phyloP scores from a whole-genome alignment of 2,113 vertebrate species.

The Carassius carassius region DNA sequence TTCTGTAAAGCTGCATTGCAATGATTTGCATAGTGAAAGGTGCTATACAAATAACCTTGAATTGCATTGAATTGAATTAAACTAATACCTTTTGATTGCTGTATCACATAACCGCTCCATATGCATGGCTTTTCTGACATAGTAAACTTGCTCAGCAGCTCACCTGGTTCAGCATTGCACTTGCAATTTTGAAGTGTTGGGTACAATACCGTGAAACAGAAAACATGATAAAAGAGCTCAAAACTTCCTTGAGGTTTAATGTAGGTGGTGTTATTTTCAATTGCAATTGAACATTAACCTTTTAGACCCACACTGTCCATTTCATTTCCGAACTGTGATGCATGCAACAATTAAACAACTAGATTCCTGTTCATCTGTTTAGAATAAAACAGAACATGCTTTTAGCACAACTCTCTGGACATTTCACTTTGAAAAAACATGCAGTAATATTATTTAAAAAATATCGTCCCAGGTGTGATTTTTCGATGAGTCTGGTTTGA shows the following conservation, averaged over 20 bases:
- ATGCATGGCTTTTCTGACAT: background rate
- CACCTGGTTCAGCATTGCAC: background rate
- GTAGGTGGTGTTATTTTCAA: background rate
- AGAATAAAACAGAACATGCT: background rate
- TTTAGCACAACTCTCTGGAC: background rate
- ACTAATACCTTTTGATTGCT: background rate
- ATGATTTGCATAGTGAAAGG: no score
- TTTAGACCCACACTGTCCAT: background rate
- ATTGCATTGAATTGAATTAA: no score
- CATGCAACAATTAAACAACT: background rate
- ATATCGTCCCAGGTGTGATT: no score
- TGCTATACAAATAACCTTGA: no score
- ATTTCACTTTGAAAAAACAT: no score
- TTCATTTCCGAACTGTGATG: background rate
- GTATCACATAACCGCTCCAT: background rate
- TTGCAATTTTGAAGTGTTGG: background rate
- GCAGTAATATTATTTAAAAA: no score
- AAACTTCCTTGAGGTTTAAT: background rate
- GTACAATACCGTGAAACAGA: background rate
- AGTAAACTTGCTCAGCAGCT: background rate
- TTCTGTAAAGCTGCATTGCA: no score
- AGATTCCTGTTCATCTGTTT: background rate
- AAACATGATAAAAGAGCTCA: background rate
- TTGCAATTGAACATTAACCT: background rate
- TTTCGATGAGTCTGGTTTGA: no score